Percentiles rank a stretch among this genome's conserved stretches.
Evolutionary conservation across 2,797 vertebrate species (phyloP).

Genomic region (Aratinga solstitialis): DNA sequence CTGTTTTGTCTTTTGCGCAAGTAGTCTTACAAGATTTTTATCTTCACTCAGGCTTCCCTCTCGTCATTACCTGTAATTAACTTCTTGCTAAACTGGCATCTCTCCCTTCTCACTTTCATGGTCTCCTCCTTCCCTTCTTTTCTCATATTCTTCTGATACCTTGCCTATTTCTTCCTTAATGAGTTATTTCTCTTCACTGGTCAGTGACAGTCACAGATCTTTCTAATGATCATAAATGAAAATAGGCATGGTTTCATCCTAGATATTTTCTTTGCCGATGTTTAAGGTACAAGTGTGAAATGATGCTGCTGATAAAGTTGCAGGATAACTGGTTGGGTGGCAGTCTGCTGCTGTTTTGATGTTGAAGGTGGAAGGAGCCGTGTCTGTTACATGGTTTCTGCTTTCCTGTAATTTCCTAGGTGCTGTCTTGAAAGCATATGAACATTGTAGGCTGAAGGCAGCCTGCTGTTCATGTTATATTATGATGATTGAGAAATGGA

Average conservation of each 20-base stretch:
- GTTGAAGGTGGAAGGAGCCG: background rate
- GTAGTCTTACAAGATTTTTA: background rate
- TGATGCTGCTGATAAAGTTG: background rate
- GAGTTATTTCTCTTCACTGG: background rate
- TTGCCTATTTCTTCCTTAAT: background rate
- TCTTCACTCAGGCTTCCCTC: background rate
- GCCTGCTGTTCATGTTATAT: background rate
- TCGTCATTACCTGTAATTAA: conserved; percentile 25
- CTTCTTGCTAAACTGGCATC: background rate
- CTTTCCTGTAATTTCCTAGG: background rate
- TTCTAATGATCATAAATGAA: background rate
- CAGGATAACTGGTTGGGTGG: background rate
- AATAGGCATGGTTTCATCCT: background rate
- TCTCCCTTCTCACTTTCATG: background rate
- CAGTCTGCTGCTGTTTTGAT: background rate
- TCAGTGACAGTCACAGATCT: background rate
- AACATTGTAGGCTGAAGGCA: background rate
- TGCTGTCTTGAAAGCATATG: background rate
- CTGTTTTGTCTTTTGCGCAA: background rate
- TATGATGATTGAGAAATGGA: background rate
- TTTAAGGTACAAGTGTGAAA: background rate
- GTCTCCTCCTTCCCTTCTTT: background rate
- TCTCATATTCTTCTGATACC: background rate
- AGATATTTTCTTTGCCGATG: background rate
- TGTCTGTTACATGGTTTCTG: background rate